These are phyloP conservation scores for Spodoptera frugiperda DNA, from an alignment of 1,140 invertebrate genomes.

Conservation along the genomic window DNA sequence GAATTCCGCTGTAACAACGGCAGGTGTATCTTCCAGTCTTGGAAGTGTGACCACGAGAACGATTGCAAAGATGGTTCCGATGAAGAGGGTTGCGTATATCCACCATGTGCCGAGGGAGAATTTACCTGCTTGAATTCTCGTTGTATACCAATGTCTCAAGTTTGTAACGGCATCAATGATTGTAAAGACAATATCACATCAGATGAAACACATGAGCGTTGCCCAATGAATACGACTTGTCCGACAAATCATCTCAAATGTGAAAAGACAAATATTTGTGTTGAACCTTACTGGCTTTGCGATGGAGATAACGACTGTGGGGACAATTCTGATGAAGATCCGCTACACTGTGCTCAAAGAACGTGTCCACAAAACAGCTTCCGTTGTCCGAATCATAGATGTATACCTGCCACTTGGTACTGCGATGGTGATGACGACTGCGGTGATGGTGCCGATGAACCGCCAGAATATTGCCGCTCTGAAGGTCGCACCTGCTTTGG, in stretches of 20 bases:
- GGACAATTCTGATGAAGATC: conserved; percentile 98
- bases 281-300: conserved; percentile 97
- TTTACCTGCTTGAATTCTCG: conserved; percentile 97
- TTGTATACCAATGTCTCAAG: conserved; percentile 94
- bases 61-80: conserved; percentile 98
- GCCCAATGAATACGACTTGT: conserved; percentile 95
- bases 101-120: conserved; percentile 95
- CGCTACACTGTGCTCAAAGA: conserved; percentile 94
- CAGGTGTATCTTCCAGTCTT: conserved; percentile 97
- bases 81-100: conserved; percentile 96
- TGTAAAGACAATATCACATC: conserved; percentile 97
- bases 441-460: conserved; percentile 95
- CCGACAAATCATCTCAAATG: conserved; percentile 95
- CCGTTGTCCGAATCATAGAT: conserved; percentile 94
- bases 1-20: conserved; percentile 98
- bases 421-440: conserved; percentile 97
- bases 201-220: conserved; percentile 95
- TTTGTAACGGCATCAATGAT: conserved; percentile 97
- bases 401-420: conserved; percentile 97
- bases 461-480: conserved; percentile 96
- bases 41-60: conserved; percentile 98
- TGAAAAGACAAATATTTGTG: conserved; percentile 97
- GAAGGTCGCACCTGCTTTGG: conserved; percentile 98
- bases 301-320: conserved; percentile 98
- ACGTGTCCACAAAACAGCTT: conserved; percentile 97